Base-by-base conservation (phyloP, 2,888 invertebrate genomes). In the Amphipoea oculea region DNA sequence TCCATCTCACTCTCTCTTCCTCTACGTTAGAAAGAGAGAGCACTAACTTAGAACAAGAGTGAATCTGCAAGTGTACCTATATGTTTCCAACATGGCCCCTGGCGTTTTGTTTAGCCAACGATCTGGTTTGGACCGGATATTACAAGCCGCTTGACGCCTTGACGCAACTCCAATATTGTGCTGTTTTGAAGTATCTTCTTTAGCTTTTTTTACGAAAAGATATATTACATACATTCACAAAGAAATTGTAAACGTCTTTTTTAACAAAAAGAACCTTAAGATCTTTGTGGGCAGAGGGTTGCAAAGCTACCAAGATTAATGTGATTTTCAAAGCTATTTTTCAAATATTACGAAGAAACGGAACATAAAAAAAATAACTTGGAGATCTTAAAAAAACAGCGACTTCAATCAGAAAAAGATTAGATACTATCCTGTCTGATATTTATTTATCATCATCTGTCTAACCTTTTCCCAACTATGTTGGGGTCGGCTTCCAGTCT, bases 61-160 rank as follows among this genome's bases (percentile, higher is more conserved):
- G 73, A 78, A 84, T 84, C 74, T 85, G 80, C 75, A 83, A 85
- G 79, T 81, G 84, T 88, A n/a, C n/a, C n/a, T n/a, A 79, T 88
- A 86, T 83, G 78, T 84, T 82, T 45, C 70, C 68, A 86, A 63
- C 69, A 76, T 78, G 81, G 88, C 90, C 36, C 60, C 63, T 81
- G 86, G 90, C 88, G 90, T 87, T 89, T 87, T 92, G 90, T 90
- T 90, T 88, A 84, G 88, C 63, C 86, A 65, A 72, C 78, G 83
- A 85, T 86, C 90, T 84, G 86, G 88, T 86, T 90, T 89, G 86
- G 88, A 87, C 93, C 94, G 94, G 94, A 94, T 94, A 94, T 94
- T 94, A 94, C 93, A 90, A 91, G 84, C 72, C 88, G 87, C 86
- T 84, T 85, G 85, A 73, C 84, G 87, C 81, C 90, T 86, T 87